Evolutionary conservation across 2,888 invertebrate species (phyloP).

Genomic region (Hydroisotoma schaefferi): DNA sequence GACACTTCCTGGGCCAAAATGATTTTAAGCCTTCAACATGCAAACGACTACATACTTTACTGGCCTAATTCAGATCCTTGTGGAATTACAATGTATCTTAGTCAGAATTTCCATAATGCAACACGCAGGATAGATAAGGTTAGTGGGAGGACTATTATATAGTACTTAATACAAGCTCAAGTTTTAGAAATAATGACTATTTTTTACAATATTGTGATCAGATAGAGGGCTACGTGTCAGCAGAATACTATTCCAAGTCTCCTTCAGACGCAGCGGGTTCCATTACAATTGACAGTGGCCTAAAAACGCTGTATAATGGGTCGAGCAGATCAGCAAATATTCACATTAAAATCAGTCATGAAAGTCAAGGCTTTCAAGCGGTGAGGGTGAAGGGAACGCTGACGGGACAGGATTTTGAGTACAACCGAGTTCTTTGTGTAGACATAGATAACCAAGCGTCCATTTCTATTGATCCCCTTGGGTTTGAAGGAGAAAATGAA

Average conservation of each 20-base stretch:
- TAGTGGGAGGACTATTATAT: no score
- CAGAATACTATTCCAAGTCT: neutral
- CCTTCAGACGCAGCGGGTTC: neutral
- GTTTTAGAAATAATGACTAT: no score
- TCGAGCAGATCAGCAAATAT: neutral
- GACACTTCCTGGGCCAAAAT: conserved; percentile 18
- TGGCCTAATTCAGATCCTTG: conserved; percentile 42
- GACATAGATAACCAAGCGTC: conserved; percentile 23
- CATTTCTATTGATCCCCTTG: conserved; percentile 29
- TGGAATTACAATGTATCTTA: conserved; percentile 27
- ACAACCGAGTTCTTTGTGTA: conserved; percentile 30
- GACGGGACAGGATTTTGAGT: conserved; percentile 5
- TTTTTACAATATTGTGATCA: no score
- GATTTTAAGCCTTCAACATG: conserved; percentile 34
- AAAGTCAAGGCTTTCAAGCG: conserved; percentile 13
- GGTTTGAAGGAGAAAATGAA: conserved; percentile 40
- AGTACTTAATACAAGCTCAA: no score
- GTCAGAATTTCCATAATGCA: conserved; percentile 25
- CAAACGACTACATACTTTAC: conserved; percentile 28
- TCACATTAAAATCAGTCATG: neutral
- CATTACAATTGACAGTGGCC: neutral
- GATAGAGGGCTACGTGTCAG: neutral
- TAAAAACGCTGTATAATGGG: neutral
- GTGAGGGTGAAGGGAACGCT: conserved; percentile 19
- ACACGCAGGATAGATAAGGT: conserved; percentile 28